Base-by-base conservation (phyloP, 2,113 vertebrate species). In the Bothrops jararaca region DNA sequence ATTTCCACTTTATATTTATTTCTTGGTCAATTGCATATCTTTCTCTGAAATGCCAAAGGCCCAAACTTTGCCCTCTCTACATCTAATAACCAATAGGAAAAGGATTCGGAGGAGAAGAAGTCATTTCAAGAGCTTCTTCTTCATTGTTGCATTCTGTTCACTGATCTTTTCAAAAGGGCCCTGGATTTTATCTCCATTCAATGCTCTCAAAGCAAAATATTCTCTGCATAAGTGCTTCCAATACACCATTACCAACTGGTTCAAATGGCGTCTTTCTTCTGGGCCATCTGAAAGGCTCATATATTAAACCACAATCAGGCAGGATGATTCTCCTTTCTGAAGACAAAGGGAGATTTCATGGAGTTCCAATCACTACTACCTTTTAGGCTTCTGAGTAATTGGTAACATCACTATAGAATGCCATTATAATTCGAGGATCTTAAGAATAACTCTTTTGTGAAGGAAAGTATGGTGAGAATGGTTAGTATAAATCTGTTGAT, bases 401-500 rank as follows among this genome's bases (percentile, higher is more conserved):
- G 45, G 85, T 54, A 60, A 48, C 26, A 34, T n/a, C 56, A 34
- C 26, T 45, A 60, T 22, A 86, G 20, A 52, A 60, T 58, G 34
- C 48, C 7, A 57, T 54, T 23, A 64, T 10, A 86, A 87, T 39
- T n/a, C 1, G 18, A 11, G 39, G 57, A 34, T 57, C 4, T 48
- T 90, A 90, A 92, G 92, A 88, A 90, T 60, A 56, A 64, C 57
- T 87, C 45, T 57, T 95, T 11, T 85, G 7, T 89, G 56, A 23
- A 58, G 85, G 48, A 95, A 95, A 94, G 86, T 95, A 64, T 91
- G 80, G 57, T 92, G 45, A 91, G 93, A 92, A 92, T 0, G 69
- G 24, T 50, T 92, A 94, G 92, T 90, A 90, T 91, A 92, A 42
- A 57, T 22, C 39, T 94, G 56, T 95, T 95, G 94, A 93, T 95